phyloP scores from a whole-genome alignment of 2,113 vertebrate genomes.

The Podilymbus podiceps region DNA sequence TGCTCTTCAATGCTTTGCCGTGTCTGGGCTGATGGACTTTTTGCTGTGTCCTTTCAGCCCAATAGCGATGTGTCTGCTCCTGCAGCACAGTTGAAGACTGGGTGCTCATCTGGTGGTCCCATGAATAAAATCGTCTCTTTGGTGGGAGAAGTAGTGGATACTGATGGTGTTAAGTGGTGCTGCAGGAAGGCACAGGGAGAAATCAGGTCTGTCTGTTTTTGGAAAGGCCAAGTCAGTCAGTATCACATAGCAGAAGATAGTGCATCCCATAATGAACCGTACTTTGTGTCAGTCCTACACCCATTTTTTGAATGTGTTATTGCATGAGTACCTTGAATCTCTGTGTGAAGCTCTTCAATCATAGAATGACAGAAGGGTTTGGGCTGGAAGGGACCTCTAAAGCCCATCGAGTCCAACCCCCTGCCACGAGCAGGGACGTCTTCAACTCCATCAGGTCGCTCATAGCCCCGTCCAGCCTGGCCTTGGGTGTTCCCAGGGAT shows the following conservation, averaged over 20 bases:
- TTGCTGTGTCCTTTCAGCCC: not conserved
- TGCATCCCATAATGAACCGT: fast-evolving
- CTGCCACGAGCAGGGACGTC: not conserved
- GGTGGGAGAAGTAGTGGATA: not conserved
- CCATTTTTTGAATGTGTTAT: not conserved
- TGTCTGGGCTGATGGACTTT: fast-evolving
- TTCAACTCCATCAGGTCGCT: not conserved
- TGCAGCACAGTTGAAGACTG: not conserved
- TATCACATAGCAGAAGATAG: not conserved
- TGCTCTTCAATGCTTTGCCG: not conserved
- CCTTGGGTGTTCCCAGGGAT: not conserved
- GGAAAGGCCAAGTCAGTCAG: not conserved
- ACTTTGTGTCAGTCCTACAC: not conserved
- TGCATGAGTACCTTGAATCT: not conserved
- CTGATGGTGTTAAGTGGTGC: not conserved
- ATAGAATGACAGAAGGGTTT: not conserved
- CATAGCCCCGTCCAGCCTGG: not conserved
- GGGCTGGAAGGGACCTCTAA: not conserved
- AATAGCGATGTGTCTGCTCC: not conserved
- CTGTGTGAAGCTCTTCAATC: not conserved
- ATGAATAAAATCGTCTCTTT: not conserved
- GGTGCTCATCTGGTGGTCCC: not conserved
- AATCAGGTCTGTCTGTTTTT: not conserved
- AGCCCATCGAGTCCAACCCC: not conserved
- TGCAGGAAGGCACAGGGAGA: not conserved